Evolutionary conservation across 2,797 vertebrate genomes (phyloP).

Genomic region (Heliangelus exortis): DNA sequence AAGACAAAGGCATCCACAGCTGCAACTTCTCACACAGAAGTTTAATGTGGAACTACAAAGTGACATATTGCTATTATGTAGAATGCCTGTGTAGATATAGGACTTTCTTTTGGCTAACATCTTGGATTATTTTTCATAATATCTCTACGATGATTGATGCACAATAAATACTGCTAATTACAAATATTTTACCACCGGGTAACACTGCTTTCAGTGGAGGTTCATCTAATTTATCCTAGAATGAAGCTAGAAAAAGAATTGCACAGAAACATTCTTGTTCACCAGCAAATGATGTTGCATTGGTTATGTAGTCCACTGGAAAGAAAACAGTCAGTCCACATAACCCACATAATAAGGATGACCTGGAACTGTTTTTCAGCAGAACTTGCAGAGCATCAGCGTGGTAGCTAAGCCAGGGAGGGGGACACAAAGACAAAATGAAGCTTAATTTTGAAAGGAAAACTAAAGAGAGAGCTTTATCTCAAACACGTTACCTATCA

Average conservation of each 20-base stretch:
- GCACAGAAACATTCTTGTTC: not conserved
- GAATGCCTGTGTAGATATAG: not conserved
- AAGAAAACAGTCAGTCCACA: not conserved
- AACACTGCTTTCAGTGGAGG: not conserved
- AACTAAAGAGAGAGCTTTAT: not conserved
- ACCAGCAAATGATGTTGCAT: not conserved
- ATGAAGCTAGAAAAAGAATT: not conserved
- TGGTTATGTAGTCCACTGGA: not conserved
- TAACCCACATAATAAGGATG: not conserved
- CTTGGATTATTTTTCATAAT: slow-evolving; percentile 20
- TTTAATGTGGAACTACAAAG: slow-evolving; percentile 55
- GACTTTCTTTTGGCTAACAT: not conserved
- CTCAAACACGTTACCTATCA: not conserved
- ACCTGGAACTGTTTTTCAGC: not conserved
- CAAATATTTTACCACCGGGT: not conserved
- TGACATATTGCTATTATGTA: slow-evolving; percentile 30
- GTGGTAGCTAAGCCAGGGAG: not conserved
- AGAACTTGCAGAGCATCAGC: not conserved
- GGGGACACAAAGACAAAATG: not conserved
- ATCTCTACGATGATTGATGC: not conserved
- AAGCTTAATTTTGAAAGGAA: not conserved
- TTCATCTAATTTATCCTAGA: not conserved
- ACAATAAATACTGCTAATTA: not conserved
- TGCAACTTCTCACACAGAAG: slow-evolving; percentile 57
- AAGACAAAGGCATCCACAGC: slow-evolving; percentile 46